Evolutionary conservation across 1,140 invertebrate species (phyloP).

Genomic region (Rhynchophorus ferrugineus): DNA sequence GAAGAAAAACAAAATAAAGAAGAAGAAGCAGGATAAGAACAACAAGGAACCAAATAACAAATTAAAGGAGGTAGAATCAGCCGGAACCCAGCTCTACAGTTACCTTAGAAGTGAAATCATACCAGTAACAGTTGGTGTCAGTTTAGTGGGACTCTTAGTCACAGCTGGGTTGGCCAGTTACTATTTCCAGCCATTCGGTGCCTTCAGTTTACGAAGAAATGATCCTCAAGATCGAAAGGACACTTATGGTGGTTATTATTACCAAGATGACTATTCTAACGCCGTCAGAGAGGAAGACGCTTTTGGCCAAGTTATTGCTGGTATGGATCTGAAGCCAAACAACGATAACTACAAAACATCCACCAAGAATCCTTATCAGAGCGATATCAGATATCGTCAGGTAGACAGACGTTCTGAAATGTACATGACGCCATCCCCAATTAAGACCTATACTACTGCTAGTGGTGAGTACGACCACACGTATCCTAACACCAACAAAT

Average conservation of each 20-base stretch:
- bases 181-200: slow-evolving; percentile 65
- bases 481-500: slow-evolving; percentile 27
- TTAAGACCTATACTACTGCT: too few relatives aligned
- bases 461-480: slow-evolving; percentile 21
- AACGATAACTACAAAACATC: slow-evolving; percentile 24
- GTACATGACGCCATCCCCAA: slow-evolving; percentile 15
- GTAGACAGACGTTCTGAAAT: slow-evolving; percentile 22
- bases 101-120: slow-evolving; percentile 71
- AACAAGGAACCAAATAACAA: slow-evolving; percentile 42
- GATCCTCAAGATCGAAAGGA: slow-evolving; percentile 55
- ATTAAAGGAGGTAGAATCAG: slow-evolving; percentile 42
- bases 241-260: slow-evolving; percentile 50
- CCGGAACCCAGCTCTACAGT: slow-evolving; percentile 67
- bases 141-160: slow-evolving; percentile 62
- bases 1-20: slow-evolving; percentile 55
- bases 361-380: slow-evolving; percentile 23
- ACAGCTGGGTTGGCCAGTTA: slow-evolving; percentile 65
- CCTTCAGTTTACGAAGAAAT: slow-evolving; percentile 49
- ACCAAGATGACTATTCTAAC: slow-evolving; percentile 57
- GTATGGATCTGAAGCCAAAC: slow-evolving; percentile 51
- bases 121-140: slow-evolving; percentile 63
- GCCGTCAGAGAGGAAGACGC: slow-evolving; percentile 66
- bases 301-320: slow-evolving; percentile 61
- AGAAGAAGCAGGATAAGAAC: slow-evolving; percentile 48
- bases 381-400: slow-evolving; percentile 21